Conservation (phyloP, 64 coral and sea anemone genomes). For the Porites australiensis region DNA sequence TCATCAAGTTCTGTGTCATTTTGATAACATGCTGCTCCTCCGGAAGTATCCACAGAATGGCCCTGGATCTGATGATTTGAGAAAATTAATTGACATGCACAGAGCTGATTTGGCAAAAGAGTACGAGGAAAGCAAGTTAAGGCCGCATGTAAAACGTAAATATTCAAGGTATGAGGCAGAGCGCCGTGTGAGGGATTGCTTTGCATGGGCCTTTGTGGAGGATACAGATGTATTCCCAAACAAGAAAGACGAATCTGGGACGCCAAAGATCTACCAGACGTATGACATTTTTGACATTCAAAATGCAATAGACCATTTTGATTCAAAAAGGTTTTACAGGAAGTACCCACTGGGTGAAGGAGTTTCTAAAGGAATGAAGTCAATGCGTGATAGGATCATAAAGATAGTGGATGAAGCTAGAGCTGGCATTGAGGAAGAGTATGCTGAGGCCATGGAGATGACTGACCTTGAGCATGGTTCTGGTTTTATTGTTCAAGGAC, state of each 20-base stretch:
- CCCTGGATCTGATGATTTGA: constrained; percentile 5
- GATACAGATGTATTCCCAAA: not conserved
- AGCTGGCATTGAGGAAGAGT: not conserved
- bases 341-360: not conserved
- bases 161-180: not conserved
- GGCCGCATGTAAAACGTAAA: not conserved
- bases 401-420: not conserved
- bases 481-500: not conserved
- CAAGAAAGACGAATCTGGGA: not conserved
- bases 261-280: not conserved
- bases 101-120: not conserved
- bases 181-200: not conserved
- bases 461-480: too few species aligned
- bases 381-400: too few species aligned
- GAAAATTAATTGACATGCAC: not conserved
- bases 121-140: not conserved
- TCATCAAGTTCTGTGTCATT: too few species aligned
- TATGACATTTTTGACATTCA: not conserved
- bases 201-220: not conserved
- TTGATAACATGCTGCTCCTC: too few species aligned
- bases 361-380: not conserved
- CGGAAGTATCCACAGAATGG: not conserved
- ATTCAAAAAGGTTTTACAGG: not conserved
- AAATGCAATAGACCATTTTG: not conserved
- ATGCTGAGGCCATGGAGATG: not conserved